Evolutionary conservation across 2,113 vertebrate species (phyloP), one percentile per base, ranked within the genome.

Genomic region (Pygoscelis adeliae): DNA sequence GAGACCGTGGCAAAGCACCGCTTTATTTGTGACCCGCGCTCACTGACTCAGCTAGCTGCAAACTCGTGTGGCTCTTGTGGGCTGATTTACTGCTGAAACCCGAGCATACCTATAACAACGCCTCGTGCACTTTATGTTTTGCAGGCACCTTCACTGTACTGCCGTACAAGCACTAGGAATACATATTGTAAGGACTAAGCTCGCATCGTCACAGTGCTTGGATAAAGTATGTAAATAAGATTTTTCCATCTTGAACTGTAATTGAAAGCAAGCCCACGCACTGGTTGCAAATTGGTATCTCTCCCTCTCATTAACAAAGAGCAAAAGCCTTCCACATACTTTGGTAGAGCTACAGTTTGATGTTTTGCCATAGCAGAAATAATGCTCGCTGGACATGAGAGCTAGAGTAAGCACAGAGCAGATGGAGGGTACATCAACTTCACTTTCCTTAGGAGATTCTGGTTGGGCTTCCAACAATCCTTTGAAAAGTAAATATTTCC

Each of bases 401-500:
- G 46, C 58, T 19, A 5, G 22, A 61, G 67, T 4, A 29, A 92
- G 49, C 74, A 65, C 55, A 19, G 56, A 89, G 81, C 81, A 95
- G 61, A 93, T 46, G 53, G 46, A 84, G 40, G 53, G 40, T 6
- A 53, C 58, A 30, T 32, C 0, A 0, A 21, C 61, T 30, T 55
- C 0, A 0, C 59, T 66, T 55, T 52, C 73, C 61, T 49, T 34
- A 22, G 34, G 62, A 95, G 62, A 82, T 52, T 61, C 82, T n/a
- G 52, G 47, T 58, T 72, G 73, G 56, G 62, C 69, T 93, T 89
- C 94, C 58, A 95, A 26, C 69, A 85, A 26, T 56, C 70, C 65
- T 89, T 80, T 76, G 65, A 44, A 79, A 91, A 97, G 73, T 94
- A 90, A 94, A 21, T 79, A 89, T 89, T 95, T 94, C 95, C 94